Evolutionary conservation across 2,113 vertebrate genomes (phyloP).

Genomic region (Actenoides hombroni): DNA sequence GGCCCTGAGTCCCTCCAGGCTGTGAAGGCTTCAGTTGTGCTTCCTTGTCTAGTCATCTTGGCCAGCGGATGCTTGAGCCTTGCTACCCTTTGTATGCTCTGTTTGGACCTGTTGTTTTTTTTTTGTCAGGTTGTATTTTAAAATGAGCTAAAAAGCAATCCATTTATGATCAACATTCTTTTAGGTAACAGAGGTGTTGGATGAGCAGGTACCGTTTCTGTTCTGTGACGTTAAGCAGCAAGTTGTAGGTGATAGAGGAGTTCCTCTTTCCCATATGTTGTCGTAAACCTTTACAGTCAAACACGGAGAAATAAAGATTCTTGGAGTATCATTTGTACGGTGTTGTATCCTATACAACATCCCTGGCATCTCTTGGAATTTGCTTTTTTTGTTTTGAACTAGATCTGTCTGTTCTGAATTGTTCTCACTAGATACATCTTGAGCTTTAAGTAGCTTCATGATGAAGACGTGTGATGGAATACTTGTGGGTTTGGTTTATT

Average conservation of each 20-base stretch:
- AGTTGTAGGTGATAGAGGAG: neutral
- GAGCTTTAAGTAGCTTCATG: neutral
- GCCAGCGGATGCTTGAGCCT: neutral
- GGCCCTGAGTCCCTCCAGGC: neutral
- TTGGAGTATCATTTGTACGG: neutral
- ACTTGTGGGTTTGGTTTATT: neutral
- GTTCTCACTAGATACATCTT: neutral
- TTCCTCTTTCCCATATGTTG: neutral
- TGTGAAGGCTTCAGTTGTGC: neutral
- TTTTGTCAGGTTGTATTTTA: neutral
- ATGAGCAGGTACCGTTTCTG: neutral
- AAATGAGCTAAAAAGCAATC: neutral
- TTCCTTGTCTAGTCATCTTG: neutral
- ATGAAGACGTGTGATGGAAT: neutral
- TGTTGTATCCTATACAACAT: neutral
- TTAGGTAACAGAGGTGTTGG: neutral
- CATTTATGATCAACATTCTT: rapidly evolving
- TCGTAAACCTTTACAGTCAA: neutral
- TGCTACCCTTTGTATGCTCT: neutral
- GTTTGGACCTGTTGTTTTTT: neutral
- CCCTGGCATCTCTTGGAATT: neutral
- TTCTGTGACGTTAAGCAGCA: neutral
- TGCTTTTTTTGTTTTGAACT: neutral
- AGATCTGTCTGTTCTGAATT: neutral
- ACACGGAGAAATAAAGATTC: neutral